Conservation (phyloP, 2,113 vertebrate species). For the Phylloscopus trochilus region DNA sequence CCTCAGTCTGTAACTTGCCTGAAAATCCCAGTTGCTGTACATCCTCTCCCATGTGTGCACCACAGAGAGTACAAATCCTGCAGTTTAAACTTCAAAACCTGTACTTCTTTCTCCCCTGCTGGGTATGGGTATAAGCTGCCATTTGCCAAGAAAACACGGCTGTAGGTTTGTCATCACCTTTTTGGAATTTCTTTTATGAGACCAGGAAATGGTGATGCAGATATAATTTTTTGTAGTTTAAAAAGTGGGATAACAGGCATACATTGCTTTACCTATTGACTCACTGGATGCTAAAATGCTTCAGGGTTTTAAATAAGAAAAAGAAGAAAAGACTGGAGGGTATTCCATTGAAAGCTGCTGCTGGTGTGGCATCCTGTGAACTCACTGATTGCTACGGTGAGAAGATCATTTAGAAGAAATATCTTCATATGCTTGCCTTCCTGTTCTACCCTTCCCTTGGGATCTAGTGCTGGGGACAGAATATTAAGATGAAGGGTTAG, state of each 20-base stretch:
- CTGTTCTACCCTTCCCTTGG: not conserved
- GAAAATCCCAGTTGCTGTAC: not conserved
- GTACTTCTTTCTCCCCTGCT: not conserved
- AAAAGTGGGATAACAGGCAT: not conserved
- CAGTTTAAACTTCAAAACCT: not conserved
- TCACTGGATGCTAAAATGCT: not conserved
- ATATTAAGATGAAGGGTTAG: not conserved
- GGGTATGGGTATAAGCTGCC: not conserved
- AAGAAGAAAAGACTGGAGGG: not conserved
- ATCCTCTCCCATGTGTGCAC: not conserved
- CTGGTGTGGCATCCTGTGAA: not conserved
- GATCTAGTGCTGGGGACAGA: not conserved
- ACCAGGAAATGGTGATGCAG: not conserved
- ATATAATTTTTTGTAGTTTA: not conserved
- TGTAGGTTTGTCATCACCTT: not conserved
- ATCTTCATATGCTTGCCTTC: not conserved
- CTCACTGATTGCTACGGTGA: not conserved
- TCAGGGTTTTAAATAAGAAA: not conserved
- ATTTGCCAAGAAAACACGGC: not conserved
- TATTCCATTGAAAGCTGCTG: not conserved
- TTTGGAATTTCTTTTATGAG: not conserved
- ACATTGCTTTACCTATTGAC: not conserved
- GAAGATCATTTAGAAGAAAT: not conserved
- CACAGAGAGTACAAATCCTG: not conserved
- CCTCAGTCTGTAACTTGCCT: not conserved